Conservation (phyloP, 2,113 vertebrate species). For the Petrocephalus zakoni region DNA sequence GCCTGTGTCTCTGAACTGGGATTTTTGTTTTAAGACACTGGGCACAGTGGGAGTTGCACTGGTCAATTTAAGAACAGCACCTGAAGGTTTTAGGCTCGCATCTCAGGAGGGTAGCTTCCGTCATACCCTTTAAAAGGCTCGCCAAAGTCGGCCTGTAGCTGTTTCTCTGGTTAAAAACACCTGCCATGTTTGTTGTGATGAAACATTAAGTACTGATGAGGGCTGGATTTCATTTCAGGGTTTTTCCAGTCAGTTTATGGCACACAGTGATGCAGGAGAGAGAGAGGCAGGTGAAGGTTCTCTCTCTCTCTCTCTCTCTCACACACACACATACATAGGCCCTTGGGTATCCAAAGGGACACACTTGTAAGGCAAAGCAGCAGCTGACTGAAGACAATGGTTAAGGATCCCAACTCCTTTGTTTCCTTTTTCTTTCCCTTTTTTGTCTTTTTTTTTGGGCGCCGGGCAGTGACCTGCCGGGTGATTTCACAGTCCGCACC, state of each 20-base stretch:
- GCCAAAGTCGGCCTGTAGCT: not conserved
- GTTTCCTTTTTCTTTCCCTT: not conserved
- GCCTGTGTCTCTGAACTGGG: not conserved
- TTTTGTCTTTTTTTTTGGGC: not conserved
- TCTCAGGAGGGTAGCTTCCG: not conserved
- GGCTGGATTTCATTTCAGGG: not conserved
- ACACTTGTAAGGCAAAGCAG: constrained; percentile 12
- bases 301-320: too few species aligned
- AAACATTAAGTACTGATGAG: not conserved
- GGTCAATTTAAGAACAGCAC: not conserved
- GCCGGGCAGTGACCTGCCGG: not conserved
- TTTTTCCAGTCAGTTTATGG: not conserved
- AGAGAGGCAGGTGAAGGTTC: not conserved
- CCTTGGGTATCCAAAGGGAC: not conserved
- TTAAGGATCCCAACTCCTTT: not conserved
- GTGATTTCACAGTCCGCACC: not conserved
- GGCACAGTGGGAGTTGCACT: not conserved
- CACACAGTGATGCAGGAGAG: constrained; percentile 16
- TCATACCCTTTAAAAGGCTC: not conserved
- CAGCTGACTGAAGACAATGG: not conserved
- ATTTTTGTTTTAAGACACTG: not conserved
- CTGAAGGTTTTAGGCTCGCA: not conserved
- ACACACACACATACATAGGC: not conserved
- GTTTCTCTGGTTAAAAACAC: not conserved
- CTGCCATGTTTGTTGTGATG: not conserved